Conservation (phyloP, 2,797 vertebrate genomes). For the Sarcophilus harrisii region DNA sequence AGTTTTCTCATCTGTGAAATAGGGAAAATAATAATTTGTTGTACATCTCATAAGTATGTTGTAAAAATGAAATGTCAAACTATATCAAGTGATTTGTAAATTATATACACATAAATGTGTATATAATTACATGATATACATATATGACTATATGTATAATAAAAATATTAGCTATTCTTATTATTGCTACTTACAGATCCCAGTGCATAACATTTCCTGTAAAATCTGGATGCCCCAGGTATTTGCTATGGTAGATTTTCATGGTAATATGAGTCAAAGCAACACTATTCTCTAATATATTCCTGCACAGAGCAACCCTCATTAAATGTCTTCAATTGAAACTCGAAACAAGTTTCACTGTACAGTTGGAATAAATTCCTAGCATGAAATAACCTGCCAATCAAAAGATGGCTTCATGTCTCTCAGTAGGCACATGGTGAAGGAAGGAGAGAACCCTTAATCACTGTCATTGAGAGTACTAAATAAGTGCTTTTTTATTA, state of each 20-base stretch:
- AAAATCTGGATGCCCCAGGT: background rate
- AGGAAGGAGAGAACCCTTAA: constrained; percentile 27
- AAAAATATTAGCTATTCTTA: background rate
- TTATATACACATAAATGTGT: background rate
- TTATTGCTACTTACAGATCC: background rate
- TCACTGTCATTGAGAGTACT: constrained; percentile 39
- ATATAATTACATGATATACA: too few relatives aligned
- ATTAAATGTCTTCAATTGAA: constrained; percentile 41
- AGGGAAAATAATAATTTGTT: background rate
- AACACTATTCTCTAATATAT: constrained; percentile 44
- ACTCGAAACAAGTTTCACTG: constrained; percentile 48
- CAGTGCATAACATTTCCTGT: background rate
- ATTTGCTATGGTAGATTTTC: background rate
- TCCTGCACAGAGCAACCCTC: constrained; percentile 31
- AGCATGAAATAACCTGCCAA: constrained; percentile 53
- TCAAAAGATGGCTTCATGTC: constrained; percentile 44
- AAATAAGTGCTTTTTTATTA: constrained; percentile 49
- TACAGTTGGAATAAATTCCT: background rate
- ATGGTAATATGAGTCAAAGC: background rate
- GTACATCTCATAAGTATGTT: background rate
- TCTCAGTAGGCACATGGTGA: constrained; percentile 46
- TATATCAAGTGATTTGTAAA: background rate
- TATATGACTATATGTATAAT: background rate
- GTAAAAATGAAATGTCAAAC: constrained; percentile 21
- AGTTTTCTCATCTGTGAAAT: constrained; percentile 8